Base-by-base conservation (phyloP, 2,888 invertebrate genomes). In the Orchesella flavescens region DNA sequence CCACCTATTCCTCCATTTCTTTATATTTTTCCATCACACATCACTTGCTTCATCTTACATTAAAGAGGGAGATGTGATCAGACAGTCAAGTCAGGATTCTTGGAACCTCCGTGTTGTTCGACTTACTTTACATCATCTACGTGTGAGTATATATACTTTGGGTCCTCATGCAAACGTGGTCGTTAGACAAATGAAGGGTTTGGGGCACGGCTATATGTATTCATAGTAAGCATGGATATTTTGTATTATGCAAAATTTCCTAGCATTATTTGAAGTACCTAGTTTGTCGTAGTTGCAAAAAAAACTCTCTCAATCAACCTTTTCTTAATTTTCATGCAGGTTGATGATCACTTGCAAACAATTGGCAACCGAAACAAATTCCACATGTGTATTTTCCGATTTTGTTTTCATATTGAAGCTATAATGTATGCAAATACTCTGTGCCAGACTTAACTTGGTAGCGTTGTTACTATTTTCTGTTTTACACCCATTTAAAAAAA, bases 61-160 rank as follows among this genome's bases (percentile, higher is more conserved):
- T 34, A 2, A 65, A 43, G 23, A 13, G 5, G 7, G 65, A 65
- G 17, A 13, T 5, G 10, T 68, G 66, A 76, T 76, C 76, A 76
- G 55, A 46, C 46, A 76, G 76, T 66, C 66, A 66, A 76, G 76
- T 76, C 76, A 76, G 66, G 66, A 76, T 19, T 57, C 57, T 57
- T 66, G 66, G 66, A 76, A 66, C 66, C 66, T 34, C 57, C 76
- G 12, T 66, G 21, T 66, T 75, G 55, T 43, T 63, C 15, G 21
- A 5, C 66, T 43, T 43, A 10, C 21, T 34, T 17, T 53, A 46
- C 7, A 34, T 34, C 2, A 7, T 7, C 2, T 7, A 34, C 34
- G 7, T n/a, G n/a, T 44, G 9, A 9, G 44, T 44, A 44, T 9
- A 44, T 12, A 44, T 44, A 44, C 49, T 12, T 49, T 49, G 5